Conservation (phyloP, 2,888 invertebrate species). For the Fragum fragum region DNA sequence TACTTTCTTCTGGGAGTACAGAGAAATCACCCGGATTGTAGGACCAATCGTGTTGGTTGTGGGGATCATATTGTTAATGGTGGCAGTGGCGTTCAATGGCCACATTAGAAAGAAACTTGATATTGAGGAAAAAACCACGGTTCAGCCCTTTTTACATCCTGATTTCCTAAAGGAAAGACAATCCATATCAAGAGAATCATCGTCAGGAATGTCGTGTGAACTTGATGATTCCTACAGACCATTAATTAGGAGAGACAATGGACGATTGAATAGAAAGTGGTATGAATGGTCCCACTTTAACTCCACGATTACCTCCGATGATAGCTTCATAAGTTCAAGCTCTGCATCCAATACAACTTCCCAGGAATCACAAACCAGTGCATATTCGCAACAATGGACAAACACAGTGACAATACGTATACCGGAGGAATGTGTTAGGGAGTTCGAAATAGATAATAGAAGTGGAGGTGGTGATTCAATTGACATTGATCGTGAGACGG, state of each 20-base stretch:
- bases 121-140: slow-evolving; percentile 9
- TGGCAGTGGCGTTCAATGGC: slow-evolving; percentile 41
- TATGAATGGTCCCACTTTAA: slow-evolving; percentile 1
- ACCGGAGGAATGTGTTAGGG: slow-evolving; percentile 9
- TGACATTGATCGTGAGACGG: neutral
- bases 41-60: slow-evolving; percentile 41
- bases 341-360: slow-evolving; percentile 6
- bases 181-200: neutral
- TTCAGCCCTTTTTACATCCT: slow-evolving; percentile 55
- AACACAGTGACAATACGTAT: neutral
- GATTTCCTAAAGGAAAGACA: slow-evolving; percentile 48
- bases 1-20: slow-evolving; percentile 48
- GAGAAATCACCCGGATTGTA: slow-evolving; percentile 38
- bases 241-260: neutral
- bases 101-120: slow-evolving; percentile 36
- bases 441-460: neutral
- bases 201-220: neutral
- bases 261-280: neutral
- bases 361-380: slow-evolving; percentile 4
- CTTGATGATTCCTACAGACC: neutral
- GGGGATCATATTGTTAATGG: slow-evolving; percentile 46
- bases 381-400: neutral
- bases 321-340: slow-evolving; percentile 5
- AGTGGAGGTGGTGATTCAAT: neutral
- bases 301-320: slow-evolving; percentile 6